Percentiles rank a stretch among this genome's conserved stretches.
phyloP scores from a whole-genome alignment of 2,113 vertebrate species.

The Ailuropoda melanoleuca region DNA sequence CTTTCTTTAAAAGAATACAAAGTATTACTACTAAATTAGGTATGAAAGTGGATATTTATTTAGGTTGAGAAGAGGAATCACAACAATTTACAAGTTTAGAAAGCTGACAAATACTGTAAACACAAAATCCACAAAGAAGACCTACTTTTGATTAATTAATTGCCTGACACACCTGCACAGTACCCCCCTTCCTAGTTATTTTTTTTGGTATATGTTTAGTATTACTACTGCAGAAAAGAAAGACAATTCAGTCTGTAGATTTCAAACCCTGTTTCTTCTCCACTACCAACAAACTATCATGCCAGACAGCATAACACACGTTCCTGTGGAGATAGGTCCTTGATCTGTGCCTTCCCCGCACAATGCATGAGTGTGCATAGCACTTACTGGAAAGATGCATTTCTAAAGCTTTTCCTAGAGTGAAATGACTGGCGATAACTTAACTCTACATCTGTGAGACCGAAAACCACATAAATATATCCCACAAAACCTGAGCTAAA shows the following conservation, averaged over 20 bases:
- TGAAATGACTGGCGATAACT: neutral
- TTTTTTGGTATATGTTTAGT: neutral
- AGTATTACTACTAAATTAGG: neutral
- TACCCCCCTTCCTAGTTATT: neutral
- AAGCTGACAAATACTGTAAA: neutral
- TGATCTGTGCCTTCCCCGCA: neutral
- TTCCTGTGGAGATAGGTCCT: neutral
- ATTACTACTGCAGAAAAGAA: neutral
- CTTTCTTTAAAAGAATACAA: neutral
- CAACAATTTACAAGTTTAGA: conserved; percentile 28
- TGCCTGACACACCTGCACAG: neutral
- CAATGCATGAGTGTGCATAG: rapidly evolving
- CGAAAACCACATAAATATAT: neutral
- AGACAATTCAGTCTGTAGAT: neutral
- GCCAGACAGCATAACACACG: rapidly evolving
- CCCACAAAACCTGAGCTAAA: neutral
- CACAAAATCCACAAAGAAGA: neutral
- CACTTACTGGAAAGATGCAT: neutral
- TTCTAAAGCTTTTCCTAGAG: neutral
- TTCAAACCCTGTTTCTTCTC: neutral
- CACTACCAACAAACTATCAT: neutral
- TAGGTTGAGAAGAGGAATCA: neutral
- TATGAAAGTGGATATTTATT: neutral
- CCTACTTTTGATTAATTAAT: neutral
- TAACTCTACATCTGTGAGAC: neutral